A percentile compares a stretch with the other conserved stretches of the same genome.
These are phyloP conservation scores for Emesis furor DNA, from an alignment of 2,888 invertebrate species.

Conservation along the genomic window DNA sequence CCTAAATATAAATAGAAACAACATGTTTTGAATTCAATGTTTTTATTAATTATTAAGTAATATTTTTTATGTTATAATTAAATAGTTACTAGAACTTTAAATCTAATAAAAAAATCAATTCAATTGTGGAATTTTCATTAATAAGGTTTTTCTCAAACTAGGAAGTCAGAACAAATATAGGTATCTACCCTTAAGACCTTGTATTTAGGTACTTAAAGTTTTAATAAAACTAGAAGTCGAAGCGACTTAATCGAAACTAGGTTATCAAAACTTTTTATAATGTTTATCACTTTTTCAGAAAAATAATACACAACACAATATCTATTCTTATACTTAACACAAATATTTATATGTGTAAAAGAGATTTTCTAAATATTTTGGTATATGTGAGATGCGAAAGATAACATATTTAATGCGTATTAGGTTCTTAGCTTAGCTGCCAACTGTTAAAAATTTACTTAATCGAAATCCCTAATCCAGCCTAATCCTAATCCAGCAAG, in stretches of 20 bases:
- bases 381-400: constrained; percentile 4
- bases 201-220: neutral
- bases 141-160: constrained; percentile 12
- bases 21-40: no score
- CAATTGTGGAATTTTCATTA: constrained; percentile 8
- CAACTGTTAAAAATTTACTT: constrained; percentile 9
- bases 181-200: constrained; percentile 4
- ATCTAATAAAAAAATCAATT: constrained; percentile 1
- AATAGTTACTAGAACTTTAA: constrained; percentile 5
- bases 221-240: neutral
- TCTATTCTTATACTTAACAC: neutral
- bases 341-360: no score
- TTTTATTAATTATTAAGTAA: no score
- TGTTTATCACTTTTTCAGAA: neutral
- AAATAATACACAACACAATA: neutral
- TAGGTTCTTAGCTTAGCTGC: neutral
- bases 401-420: constrained; percentile 16
- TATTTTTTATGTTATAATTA: neutral
- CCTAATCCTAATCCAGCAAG: neutral
- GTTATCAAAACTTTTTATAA: neutral
- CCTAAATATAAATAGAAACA: no score
- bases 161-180: constrained; percentile 6
- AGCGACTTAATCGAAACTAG: neutral
- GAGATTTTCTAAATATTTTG: constrained; percentile 4
- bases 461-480: neutral